Percentiles rank a stretch among this genome's conserved stretches.
Evolutionary conservation across 2,797 vertebrate species (phyloP).

Genomic region (Hybognathus amarus): DNA sequence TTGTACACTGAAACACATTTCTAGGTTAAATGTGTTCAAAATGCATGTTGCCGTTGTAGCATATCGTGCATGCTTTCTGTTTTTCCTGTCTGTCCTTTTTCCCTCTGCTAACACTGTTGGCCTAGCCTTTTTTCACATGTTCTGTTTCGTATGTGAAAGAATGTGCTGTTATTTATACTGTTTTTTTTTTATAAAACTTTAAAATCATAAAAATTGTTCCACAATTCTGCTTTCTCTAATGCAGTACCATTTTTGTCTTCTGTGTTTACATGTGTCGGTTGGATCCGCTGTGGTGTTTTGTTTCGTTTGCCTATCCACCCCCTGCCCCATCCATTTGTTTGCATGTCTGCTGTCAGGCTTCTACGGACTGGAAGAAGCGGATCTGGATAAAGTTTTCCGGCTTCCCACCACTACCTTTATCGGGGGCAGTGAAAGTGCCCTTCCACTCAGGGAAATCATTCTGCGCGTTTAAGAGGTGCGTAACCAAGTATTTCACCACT

Average conservation of each 20-base stretch:
- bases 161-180: conserved; percentile 2
- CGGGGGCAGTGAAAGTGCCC: conserved; percentile 84
- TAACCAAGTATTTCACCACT: not conserved
- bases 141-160: not conserved
- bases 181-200: not conserved
- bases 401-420: conserved; percentile 95
- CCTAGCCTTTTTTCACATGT: not conserved
- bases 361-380: conserved; percentile 87
- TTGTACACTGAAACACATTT: not conserved
- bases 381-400: conserved; percentile 91
- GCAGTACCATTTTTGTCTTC: not conserved
- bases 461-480: conserved; percentile 90
- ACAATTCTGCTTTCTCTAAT: not conserved
- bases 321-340: conserved; percentile 2
- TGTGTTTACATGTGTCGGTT: not conserved
- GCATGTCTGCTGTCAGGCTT: conserved; percentile 75
- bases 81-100: conserved; percentile 5
- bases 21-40: not conserved
- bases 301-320: not conserved
- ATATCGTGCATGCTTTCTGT: conserved; percentile 7
- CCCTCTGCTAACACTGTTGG: not conserved
- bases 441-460: conserved; percentile 92
- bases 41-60: not conserved
- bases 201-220: not conserved
- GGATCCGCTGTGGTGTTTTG: conserved; percentile 7